phyloP scores from a whole-genome alignment of 2,113 vertebrate genomes.

The Micronycteris hirsuta region DNA sequence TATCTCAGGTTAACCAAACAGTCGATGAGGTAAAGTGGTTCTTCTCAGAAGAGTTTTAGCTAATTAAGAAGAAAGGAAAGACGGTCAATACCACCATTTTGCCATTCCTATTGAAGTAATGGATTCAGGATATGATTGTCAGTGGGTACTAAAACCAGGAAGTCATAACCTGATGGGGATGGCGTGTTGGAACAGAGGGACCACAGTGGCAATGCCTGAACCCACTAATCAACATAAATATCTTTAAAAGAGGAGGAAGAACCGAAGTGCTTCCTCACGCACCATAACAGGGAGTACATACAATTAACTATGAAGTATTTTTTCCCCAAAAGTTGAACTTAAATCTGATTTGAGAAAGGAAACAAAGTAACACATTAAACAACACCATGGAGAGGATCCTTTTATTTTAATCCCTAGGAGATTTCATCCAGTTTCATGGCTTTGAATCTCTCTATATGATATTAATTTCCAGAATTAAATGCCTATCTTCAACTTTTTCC shows the following conservation, averaged over 20 bases:
- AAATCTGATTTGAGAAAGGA: neutral
- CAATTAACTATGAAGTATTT: neutral
- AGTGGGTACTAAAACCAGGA: neutral
- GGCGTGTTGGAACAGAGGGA: neutral
- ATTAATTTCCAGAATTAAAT: neutral
- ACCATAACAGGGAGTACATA: neutral
- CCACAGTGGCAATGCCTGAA: neutral
- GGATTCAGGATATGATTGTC: neutral
- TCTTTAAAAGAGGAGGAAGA: neutral
- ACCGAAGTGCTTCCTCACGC: neutral
- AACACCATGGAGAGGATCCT: neutral
- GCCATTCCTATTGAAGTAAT: neutral
- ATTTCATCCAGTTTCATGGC: neutral
- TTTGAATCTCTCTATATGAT: neutral
- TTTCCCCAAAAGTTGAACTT: neutral
- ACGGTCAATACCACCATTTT: neutral
- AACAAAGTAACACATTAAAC: neutral
- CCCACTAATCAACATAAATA: neutral
- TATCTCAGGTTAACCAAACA: neutral
- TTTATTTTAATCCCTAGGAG: neutral
- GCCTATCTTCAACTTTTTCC: neutral
- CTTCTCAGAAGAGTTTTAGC: neutral
- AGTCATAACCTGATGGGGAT: neutral
- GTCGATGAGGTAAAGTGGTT: neutral
- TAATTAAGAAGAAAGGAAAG: constrained; percentile 9